Evolutionary conservation across 2,113 vertebrate genomes (phyloP), one percentile per base, ranked within the genome.

Genomic region (Melanocharis versteri): DNA sequence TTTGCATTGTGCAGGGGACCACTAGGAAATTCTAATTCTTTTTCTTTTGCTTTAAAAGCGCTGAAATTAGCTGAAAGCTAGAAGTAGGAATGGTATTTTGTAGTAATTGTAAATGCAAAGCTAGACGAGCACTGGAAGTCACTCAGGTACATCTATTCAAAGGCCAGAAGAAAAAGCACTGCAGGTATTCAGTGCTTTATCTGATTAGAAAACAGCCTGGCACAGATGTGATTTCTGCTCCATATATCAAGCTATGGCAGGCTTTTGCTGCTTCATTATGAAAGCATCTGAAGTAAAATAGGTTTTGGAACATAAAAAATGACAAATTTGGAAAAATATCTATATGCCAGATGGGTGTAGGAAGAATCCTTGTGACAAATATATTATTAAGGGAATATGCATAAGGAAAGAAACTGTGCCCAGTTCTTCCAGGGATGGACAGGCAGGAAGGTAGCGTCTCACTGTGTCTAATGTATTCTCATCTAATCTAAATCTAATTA

Each of bases 341-440:
- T 97, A 93, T 95, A 97, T 97, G 89, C 96, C 97, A 97, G 96
- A 97, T 97, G 97, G 97, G 97, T 97, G 97, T 97, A 97, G 97
- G 96, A 97, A 97, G 97, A 94, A 96, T 97, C 89, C 96, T 96
- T 96, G 96, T 96, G 95, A 97, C 96, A 97, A 97, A 97, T 95
- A 95, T 91, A 97, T 97, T 95, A 97, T 96, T 96, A 95, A 96
- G 84, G 66, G 89, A 96, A 95, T 96, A 95, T 94, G 93, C 95
- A 97, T 94, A 91, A 97, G 92, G 95, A 96, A 97, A 90, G 96
- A 96, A 96, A 96, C 71, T 87, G 84, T 90, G 92, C 95, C 97
- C 90, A 87, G 82, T 75, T 95, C 90, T 85, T 94, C 92, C 79
- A 83, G 95, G 90, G 93, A 91, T 84, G 97, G 97, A 96, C 93